phyloP scores from a whole-genome alignment of 2,113 vertebrate genomes.

The Rhea americana region DNA sequence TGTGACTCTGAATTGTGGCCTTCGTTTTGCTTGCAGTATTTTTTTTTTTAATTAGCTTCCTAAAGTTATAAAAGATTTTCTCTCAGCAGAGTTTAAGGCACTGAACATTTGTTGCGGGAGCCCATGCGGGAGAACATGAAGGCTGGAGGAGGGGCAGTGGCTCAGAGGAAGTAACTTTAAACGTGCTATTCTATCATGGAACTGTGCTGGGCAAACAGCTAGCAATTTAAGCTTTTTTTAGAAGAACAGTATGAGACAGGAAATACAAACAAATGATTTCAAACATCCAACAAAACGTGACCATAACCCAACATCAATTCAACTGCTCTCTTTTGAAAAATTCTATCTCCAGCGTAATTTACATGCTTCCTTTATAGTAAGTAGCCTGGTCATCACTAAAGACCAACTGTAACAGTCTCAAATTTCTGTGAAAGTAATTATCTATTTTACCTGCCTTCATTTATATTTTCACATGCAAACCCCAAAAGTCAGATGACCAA shows the following conservation, averaged over 20 bases:
- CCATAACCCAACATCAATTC: conserved; percentile 5
- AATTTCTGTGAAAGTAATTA: not conserved
- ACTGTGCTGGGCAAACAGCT: not conserved
- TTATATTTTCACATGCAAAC: not conserved
- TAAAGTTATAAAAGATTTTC: not conserved
- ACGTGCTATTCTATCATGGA: conserved; percentile 14
- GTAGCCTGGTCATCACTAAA: not conserved
- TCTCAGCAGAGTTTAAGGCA: conserved; percentile 25
- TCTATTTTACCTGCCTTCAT: not conserved
- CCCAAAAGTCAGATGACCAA: not conserved
- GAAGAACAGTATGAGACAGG: conserved; percentile 21
- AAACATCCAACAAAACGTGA: not conserved
- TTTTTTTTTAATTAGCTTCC: not conserved
- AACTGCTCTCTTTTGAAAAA: not conserved
- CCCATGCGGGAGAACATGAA: not conserved
- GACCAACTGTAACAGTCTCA: not conserved
- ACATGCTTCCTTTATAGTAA: not conserved
- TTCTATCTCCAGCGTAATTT: not conserved
- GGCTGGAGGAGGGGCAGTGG: not conserved
- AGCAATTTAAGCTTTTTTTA: conserved; percentile 28
- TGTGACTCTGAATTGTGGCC: not conserved
- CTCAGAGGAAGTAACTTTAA: conserved; percentile 31
- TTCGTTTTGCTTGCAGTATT: not conserved
- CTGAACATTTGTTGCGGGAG: conserved; percentile 37
- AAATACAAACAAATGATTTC: conserved; percentile 44